Conservation (phyloP, 2,888 invertebrate species). For the Thecophora atra region DNA sequence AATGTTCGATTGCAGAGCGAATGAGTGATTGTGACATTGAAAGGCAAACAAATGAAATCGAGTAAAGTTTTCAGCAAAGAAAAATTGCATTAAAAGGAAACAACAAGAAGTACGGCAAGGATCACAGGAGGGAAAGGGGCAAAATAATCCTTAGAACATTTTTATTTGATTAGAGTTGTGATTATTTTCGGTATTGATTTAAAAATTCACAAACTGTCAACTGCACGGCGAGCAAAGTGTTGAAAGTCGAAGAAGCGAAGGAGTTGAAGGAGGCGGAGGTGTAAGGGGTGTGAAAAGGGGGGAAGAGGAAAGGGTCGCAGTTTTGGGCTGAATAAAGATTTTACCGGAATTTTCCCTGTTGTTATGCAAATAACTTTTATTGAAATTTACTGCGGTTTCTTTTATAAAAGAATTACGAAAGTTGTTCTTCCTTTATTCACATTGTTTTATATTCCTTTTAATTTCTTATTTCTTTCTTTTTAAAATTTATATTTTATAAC, state of each 20-base stretch:
- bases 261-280: neutral
- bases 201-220: constrained; percentile 30
- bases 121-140: neutral
- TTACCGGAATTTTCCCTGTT: neutral
- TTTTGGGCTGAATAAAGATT: too few relatives aligned
- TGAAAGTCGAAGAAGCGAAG: neutral
- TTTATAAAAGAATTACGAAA: too few relatives aligned
- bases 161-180: constrained; percentile 25
- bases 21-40: constrained; percentile 35
- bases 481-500: too few relatives aligned
- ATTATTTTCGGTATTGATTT: constrained; percentile 35
- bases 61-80: constrained; percentile 28
- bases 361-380: constrained; percentile 28
- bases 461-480: too few relatives aligned
- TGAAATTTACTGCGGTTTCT: neutral
- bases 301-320: too few relatives aligned
- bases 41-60: constrained; percentile 29
- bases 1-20: constrained; percentile 25
- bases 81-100: constrained; percentile 20
- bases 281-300: neutral
- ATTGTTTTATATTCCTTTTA: too few relatives aligned
- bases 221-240: constrained; percentile 11
- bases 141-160: constrained; percentile 5
- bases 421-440: too few relatives aligned
- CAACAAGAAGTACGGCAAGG: neutral